Conservation (phyloP, 2,113 vertebrate genomes). For the Malurus elegans region DNA sequence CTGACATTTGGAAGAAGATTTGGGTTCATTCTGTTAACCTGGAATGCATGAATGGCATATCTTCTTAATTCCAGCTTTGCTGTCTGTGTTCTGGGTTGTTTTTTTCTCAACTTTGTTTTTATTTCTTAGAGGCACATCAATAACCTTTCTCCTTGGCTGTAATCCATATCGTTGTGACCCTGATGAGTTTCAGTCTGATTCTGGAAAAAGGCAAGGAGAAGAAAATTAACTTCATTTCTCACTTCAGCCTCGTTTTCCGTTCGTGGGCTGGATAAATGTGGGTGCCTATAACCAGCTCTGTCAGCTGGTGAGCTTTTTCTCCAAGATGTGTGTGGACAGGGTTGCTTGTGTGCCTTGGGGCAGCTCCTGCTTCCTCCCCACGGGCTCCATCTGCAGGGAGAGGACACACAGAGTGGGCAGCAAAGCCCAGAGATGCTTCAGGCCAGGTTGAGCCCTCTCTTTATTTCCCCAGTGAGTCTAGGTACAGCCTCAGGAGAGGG, state of each 20-base stretch:
- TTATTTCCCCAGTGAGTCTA: neutral
- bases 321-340: neutral
- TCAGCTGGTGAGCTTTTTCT: neutral
- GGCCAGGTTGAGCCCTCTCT: neutral
- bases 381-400: neutral
- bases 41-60: neutral
- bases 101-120: constrained; percentile 19
- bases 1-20: constrained; percentile 32
- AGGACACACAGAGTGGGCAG: neutral
- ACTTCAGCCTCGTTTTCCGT: neutral
- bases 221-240: constrained; percentile 54
- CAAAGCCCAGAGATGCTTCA: neutral
- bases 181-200: constrained; percentile 49
- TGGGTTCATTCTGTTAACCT: constrained; percentile 31
- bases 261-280: neutral
- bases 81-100: neutral
- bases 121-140: constrained; percentile 52
- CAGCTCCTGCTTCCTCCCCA: neutral
- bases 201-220: constrained; percentile 31
- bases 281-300: neutral
- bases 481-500: neutral
- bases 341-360: neutral
- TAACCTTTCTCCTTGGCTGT: constrained; percentile 56
- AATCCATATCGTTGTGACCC: constrained; percentile 51
- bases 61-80: neutral